Evolutionary conservation across 1,140 invertebrate species (phyloP).

Genomic region (Cotesia vestalis): DNA sequence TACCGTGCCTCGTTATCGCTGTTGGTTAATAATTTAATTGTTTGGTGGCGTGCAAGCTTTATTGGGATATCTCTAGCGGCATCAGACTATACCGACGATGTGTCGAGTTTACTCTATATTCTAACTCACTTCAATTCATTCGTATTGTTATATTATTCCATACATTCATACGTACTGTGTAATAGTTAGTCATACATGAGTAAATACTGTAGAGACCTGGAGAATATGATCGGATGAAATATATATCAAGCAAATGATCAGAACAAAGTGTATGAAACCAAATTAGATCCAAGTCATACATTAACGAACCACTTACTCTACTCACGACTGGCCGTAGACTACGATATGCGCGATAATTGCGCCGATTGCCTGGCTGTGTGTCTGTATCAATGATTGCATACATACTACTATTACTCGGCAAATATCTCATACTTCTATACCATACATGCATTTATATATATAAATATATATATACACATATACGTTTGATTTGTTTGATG

Average conservation of each 20-base stretch:
- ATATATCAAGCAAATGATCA: slow-evolving; percentile 1
- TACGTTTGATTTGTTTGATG: slow-evolving; percentile 1
- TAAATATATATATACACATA: not conserved
- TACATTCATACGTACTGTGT: not conserved
- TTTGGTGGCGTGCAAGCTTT: slow-evolving; percentile 59
- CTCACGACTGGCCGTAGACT: too few relatives aligned
- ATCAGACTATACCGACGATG: slow-evolving; percentile 46
- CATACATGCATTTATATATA: too few relatives aligned
- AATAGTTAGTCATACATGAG: not conserved
- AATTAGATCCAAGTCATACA: slow-evolving; percentile 1
- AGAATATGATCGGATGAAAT: not conserved
- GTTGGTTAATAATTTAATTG: slow-evolving; percentile 66
- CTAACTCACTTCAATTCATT: slow-evolving; percentile 9
- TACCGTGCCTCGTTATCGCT: slow-evolving; percentile 59
- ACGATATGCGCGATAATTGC: too few relatives aligned
- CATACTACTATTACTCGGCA: not conserved
- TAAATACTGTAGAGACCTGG: not conserved
- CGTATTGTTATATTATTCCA: not conserved
- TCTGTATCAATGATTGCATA: not conserved
- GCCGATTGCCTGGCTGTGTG: not conserved
- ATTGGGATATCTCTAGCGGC: slow-evolving; percentile 61
- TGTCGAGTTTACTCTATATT: slow-evolving; percentile 28
- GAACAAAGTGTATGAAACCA: slow-evolving; percentile 5
- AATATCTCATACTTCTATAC: not conserved
- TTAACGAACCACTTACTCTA: slow-evolving; percentile 8